phyloP scores from a whole-genome alignment of 2,797 vertebrate genomes.

The Anniella stebbinsi region DNA sequence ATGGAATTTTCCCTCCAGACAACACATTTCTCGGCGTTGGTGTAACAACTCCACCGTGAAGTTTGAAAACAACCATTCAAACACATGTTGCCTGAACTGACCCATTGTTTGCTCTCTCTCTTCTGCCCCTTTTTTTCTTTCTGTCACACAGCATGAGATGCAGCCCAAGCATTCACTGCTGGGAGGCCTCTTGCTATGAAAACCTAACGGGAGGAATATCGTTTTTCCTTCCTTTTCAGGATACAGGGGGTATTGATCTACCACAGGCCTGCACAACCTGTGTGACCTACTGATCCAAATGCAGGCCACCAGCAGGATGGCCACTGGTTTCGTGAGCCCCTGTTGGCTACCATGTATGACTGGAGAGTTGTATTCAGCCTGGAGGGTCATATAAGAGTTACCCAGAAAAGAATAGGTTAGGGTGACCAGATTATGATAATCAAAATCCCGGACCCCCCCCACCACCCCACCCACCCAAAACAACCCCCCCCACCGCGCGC shows the following conservation, averaged over 20 bases:
- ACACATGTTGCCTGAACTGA: too few species aligned
- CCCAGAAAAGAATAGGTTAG: too few species aligned
- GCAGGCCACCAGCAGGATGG: background rate
- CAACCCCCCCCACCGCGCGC: too few species aligned
- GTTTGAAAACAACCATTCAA: too few species aligned
- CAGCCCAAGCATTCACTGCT: background rate
- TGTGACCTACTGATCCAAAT: background rate
- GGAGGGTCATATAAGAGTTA: background rate
- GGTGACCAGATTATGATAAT: too few species aligned
- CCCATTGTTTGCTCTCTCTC: too few species aligned
- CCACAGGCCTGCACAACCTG: background rate
- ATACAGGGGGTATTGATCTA: background rate
- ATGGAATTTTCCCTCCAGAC: too few species aligned
- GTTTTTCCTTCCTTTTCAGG: background rate
- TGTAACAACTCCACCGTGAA: too few species aligned
- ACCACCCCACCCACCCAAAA: too few species aligned
- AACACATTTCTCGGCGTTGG: too few species aligned
- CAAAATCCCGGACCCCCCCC: too few species aligned
- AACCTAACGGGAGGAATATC: background rate
- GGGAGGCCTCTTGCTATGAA: background rate
- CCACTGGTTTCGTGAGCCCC: background rate
- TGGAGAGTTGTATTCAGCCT: background rate
- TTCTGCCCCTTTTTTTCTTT: background rate
- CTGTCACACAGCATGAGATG: background rate
- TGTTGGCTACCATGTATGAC: background rate